Evolutionary conservation across 2,113 vertebrate species (phyloP).

Genomic region (Choloepus hoffmanni): DNA sequence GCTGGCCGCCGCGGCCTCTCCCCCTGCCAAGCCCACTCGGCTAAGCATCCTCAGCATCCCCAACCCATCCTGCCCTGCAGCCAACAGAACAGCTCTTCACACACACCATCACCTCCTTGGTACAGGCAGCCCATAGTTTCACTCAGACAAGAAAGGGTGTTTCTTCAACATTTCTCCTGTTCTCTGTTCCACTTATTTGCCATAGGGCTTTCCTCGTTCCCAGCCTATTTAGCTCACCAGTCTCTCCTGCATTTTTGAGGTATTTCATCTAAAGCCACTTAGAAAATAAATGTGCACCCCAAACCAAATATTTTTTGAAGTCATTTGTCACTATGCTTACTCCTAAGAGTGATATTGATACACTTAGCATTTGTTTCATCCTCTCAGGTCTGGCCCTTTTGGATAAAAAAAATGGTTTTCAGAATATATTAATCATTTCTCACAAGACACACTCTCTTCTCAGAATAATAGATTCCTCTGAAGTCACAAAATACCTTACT

Average conservation of each 20-base stretch:
- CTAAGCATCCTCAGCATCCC: too few species aligned
- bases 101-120: rapidly evolving
- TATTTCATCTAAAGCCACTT: background rate
- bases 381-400: background rate
- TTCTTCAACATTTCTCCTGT: background rate
- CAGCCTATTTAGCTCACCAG: background rate
- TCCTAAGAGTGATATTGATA: background rate
- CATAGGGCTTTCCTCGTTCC: background rate
- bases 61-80: too few species aligned
- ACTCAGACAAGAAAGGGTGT: background rate
- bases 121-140: too few species aligned
- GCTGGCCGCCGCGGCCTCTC: background rate
- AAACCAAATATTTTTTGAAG: background rate
- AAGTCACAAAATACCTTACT: background rate
- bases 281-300: background rate
- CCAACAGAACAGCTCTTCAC: background rate
- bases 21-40: rapidly evolving
- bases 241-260: background rate
- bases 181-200: background rate
- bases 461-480: background rate
- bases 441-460: background rate
- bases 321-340: background rate
- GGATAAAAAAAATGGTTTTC: background rate
- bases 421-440: background rate
- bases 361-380: background rate